Base-by-base conservation (phyloP, 2,113 vertebrate genomes). In the Cottus gobio region DNA sequence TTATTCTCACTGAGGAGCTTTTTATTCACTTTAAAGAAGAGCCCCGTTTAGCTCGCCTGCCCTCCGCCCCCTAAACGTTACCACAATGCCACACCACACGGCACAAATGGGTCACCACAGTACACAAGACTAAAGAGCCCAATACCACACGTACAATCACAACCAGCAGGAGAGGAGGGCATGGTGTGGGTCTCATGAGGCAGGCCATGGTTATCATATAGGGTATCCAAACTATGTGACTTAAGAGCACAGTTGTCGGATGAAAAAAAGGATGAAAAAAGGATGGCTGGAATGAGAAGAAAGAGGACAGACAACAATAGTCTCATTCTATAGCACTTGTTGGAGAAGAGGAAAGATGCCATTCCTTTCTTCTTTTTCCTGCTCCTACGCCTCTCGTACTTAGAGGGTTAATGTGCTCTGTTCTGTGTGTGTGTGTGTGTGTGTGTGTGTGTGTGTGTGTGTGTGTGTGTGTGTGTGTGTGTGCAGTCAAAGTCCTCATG, bases 241-340 rank as follows among this genome's bases (percentile, higher is more conserved):
- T n/a, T n/a, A n/a, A 76, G 52, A 82, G 39, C 3, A 64, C 56
- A 71, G 16, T 79, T 77, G 34, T 71, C 64, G 65, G 71, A 77
- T 86, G 65, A 86, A 75, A 67, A 72, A 56, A 77, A 64, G 20
- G 16, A 52, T 22, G 67, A 54, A 80, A 31, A 44, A 48, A 65
- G 22, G 42, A 81, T 7, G 66, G 61, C 54, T 68, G 42, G 39
- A 54, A 34, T 44, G 78, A 82, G 48, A 42, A 52, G 54, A 57
- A 42, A 84, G 24, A 82, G 34, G 42, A 87, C 73, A 82, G 79
- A 91, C 75, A 90, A 87, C 87, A 90, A 90, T 83, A 54, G 83
- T 56, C 52, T 73, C 62, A 77, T 86, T 88, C 74, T 87, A 79
- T 30, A 24, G 16, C 39, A 76, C 78, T 60, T 58, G 1, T 68